Evolutionary conservation across 2,888 invertebrate species (phyloP).

Genomic region (Oligia fasciuncula): DNA sequence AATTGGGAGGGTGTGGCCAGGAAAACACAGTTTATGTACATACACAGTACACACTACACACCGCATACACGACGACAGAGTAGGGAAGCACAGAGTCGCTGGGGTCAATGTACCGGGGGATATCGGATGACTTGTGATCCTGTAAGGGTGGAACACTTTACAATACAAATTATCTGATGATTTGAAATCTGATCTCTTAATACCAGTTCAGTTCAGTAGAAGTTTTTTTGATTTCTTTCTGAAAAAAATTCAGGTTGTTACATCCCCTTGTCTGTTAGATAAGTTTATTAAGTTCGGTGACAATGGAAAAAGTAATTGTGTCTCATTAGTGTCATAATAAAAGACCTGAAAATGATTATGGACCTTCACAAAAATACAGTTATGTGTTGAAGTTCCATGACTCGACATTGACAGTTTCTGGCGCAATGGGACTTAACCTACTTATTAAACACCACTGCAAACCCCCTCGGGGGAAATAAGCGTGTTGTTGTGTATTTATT

Average conservation of each 20-base stretch:
- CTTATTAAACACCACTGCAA: not conserved
- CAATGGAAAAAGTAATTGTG: not conserved
- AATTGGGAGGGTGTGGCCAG: constrained; percentile 84
- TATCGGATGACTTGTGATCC: not conserved
- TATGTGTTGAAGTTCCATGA: not conserved
- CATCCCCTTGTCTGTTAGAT: not conserved
- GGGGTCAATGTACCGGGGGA: constrained; percentile 32
- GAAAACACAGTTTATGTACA: constrained; percentile 76
- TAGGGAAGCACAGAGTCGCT: constrained; percentile 58
- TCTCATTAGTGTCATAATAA: not conserved
- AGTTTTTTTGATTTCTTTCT: not conserved
- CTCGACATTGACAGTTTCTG: not conserved
- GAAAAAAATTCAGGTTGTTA: not conserved
- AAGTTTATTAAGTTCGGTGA: not conserved
- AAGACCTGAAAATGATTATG: not conserved
- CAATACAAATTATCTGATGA: not conserved
- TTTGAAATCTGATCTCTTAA: not conserved
- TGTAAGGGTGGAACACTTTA: not conserved
- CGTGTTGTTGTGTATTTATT: too few species aligned
- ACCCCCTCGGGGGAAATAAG: not conserved
- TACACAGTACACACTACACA: constrained; percentile 60
- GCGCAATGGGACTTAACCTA: not conserved
- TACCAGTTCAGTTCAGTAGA: not conserved
- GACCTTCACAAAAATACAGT: not conserved
- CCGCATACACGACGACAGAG: constrained; percentile 54